Evolutionary conservation across 2,888 invertebrate genomes (phyloP).

Genomic region (Dicranocentrus wangi): DNA sequence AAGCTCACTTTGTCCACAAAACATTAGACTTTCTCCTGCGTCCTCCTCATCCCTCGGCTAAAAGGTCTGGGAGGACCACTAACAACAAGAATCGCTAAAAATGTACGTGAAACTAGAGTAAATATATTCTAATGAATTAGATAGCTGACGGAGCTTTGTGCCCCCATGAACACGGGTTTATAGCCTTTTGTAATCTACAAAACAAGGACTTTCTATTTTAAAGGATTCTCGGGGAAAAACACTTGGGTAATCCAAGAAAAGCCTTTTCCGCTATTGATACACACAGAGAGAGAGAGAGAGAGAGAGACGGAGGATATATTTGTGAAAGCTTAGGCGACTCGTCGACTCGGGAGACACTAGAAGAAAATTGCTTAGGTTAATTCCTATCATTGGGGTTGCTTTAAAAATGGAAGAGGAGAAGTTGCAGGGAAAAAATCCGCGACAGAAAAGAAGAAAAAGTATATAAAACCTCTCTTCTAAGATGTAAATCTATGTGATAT

Average conservation of each 20-base stretch:
- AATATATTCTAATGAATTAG: constrained; percentile 52
- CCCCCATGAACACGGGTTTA: neutral
- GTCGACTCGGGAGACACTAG: too few relatives aligned
- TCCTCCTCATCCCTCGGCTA: constrained; percentile 36
- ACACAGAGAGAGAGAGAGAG: neutral
- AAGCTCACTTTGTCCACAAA: constrained; percentile 28
- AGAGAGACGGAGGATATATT: neutral
- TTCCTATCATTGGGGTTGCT: neutral
- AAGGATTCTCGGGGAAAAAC: neutral
- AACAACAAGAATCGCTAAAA: constrained; percentile 18
- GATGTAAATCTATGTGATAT: too few relatives aligned
- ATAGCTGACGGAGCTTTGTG: too few relatives aligned
- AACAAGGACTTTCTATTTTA: neutral
- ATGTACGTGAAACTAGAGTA: constrained; percentile 37
- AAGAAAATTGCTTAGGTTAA: neutral
- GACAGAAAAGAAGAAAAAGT: too few relatives aligned
- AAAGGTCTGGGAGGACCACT: constrained; percentile 28
- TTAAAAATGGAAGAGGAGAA: neutral
- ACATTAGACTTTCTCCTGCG: constrained; percentile 3
- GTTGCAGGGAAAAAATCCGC: too few relatives aligned
- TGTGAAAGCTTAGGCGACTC: neutral
- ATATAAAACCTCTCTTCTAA: too few relatives aligned
- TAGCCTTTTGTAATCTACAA: neutral
- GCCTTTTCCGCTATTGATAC: neutral
- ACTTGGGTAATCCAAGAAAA: neutral